Base-by-base conservation (phyloP, 2,888 invertebrate genomes). In the Pterobdella sp. region DNA sequence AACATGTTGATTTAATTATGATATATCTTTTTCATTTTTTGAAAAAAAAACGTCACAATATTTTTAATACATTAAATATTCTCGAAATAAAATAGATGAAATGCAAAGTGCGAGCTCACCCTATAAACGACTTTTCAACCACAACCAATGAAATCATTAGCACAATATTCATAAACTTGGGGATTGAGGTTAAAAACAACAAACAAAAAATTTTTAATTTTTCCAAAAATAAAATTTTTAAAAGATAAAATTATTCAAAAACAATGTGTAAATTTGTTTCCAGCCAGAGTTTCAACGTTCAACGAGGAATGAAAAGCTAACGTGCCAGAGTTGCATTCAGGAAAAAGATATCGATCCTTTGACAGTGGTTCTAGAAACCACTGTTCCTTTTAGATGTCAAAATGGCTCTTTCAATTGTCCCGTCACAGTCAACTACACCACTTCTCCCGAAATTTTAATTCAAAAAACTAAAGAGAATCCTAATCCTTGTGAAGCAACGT, bases 321-420 rank as follows among this genome's bases (percentile, higher is more conserved):
- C 60, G 14, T 71, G 71, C 32, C 35, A 71, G 1, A 26, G 34
- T 4, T 71, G 71, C 32, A 35, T 71, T 3, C n/a, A n/a, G 1
- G 71, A 71, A n/a, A 34, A 34, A 10, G 71, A 71, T n/a, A 34
- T 35, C n/a, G 71, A 71, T 36, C 71, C 71, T 1, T 29, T 71
- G 35, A 56, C 32, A 29, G 56, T 71, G 2, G 56, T 7, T 26
- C 36, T 36, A 18, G 32, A 29, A 34, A 52, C 71, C 71, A 71
- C 71, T 10, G 63, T 71, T 10, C 71, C 71, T 31, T 63, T 71
- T 37, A 56, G 71, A 71, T 71, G 71, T 26, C 32, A 70, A 31
- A 32, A 63, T 29, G n/a, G 31, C 29, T 71, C n/a, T 10, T 49
- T 56, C 26, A 37, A 71, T 1, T 71, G 71, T 63, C 34, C 34